A percentile compares a stretch with the other conserved stretches of the same genome.
These are phyloP conservation scores for Semibalanus balanoides DNA, from an alignment of 1,140 invertebrate genomes.

Conservation along the genomic window DNA sequence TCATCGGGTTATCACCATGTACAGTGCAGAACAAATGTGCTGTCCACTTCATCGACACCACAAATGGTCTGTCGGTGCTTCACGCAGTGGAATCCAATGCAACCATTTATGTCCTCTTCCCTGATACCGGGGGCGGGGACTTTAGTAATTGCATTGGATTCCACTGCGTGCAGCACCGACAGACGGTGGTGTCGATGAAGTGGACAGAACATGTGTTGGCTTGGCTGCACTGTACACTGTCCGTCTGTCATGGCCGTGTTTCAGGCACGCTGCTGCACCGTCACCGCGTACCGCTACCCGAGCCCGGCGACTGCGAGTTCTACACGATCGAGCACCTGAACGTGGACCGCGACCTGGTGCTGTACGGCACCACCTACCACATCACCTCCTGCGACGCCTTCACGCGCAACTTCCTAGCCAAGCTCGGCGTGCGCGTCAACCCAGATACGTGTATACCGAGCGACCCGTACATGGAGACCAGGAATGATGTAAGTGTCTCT, in stretches of 20 bases:
- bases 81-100: too few species aligned
- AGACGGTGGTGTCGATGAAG: too few species aligned
- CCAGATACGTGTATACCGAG: slow-evolving; percentile 44
- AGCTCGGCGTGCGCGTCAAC: slow-evolving; percentile 64
- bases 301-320: slow-evolving; percentile 48
- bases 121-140: too few species aligned
- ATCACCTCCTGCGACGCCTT: slow-evolving; percentile 72
- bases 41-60: too few species aligned
- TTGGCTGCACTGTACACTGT: too few species aligned
- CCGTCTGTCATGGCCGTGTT: slow-evolving; percentile 2
- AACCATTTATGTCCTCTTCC: too few species aligned
- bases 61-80: too few species aligned
- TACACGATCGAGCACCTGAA: slow-evolving; percentile 61
- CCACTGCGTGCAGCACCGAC: too few species aligned
- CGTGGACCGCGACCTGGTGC: slow-evolving; percentile 53
- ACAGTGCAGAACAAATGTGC: too few species aligned
- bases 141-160: too few species aligned
- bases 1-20: too few species aligned
- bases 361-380: slow-evolving; percentile 62
- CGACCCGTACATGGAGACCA: slow-evolving; percentile 37
- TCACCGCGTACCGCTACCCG: slow-evolving; percentile 55
- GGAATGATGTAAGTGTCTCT: slow-evolving; percentile 28
- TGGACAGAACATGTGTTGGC: too few species aligned
- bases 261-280: slow-evolving; percentile 53
- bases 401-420: slow-evolving; percentile 64